Evolutionary conservation across 2,888 invertebrate species (phyloP).

Genomic region (Trichogramma dendrolimi): DNA sequence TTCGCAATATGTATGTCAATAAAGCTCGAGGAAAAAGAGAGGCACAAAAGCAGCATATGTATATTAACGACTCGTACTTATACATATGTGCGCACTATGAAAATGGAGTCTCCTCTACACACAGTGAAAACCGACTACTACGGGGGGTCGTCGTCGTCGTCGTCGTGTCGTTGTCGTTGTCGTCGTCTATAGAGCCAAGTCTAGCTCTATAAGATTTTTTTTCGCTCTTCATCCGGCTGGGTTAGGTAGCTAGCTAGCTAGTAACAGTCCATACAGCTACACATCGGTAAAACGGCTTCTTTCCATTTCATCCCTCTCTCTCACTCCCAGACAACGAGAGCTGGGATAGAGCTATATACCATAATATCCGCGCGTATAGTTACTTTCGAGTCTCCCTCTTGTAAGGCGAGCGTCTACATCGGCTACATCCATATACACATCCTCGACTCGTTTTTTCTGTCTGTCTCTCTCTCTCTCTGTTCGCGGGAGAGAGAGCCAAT

Average conservation of each 20-base stretch:
- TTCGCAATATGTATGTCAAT: neutral
- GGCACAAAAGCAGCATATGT: constrained; percentile 11
- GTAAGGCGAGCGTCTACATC: too few species aligned
- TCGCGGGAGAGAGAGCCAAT: neutral
- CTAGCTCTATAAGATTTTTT: too few species aligned
- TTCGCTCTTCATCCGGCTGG: too few species aligned
- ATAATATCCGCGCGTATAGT: neutral
- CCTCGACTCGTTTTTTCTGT: neutral
- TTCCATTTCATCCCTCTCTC: too few species aligned
- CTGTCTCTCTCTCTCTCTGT: neutral
- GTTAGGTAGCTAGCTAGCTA: too few species aligned
- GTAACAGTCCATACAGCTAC: too few species aligned
- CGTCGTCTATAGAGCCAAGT: too few species aligned
- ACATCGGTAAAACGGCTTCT: too few species aligned
- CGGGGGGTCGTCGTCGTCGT: too few species aligned
- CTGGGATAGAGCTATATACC: neutral
- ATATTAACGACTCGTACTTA: constrained; percentile 11
- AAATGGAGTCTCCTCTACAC: constrained; percentile 1
- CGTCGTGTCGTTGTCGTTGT: too few species aligned
- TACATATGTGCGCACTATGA: neutral
- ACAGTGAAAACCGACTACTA: neutral
- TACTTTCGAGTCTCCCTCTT: neutral
- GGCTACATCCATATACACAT: too few species aligned
- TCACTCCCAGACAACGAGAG: neutral
- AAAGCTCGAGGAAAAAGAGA: neutral